Evolutionary conservation across 2,888 invertebrate genomes (phyloP).

Genomic region (Hymenopus coronatus): DNA sequence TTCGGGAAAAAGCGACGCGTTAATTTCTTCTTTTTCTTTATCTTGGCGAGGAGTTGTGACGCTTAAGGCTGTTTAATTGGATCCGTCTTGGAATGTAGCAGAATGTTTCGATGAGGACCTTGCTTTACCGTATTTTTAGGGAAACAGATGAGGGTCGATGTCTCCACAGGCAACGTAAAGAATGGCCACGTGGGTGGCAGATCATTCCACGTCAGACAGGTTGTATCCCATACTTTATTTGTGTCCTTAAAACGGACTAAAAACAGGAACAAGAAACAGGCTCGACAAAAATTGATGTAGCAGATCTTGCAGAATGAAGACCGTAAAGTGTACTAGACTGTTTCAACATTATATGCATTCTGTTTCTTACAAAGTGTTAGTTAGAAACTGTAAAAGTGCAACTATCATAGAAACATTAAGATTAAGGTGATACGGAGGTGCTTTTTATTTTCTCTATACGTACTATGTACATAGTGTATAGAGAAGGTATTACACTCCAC

Average conservation of each 20-base stretch:
- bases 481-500: too few relatives aligned
- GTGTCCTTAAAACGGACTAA: not conserved
- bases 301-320: too few relatives aligned
- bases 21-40: not conserved
- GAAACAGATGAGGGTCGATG: not conserved
- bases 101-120: not conserved
- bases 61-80: not conserved
- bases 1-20: not conserved
- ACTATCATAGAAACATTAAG: too few relatives aligned
- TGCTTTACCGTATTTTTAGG: not conserved
- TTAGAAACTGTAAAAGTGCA: too few relatives aligned
- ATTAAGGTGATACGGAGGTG: too few relatives aligned
- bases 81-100: not conserved
- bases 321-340: too few relatives aligned
- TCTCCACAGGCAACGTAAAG: not conserved
- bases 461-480: too few relatives aligned
- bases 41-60: not conserved
- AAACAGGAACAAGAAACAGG: not conserved
- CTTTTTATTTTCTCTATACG: too few relatives aligned
- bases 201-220: not conserved
- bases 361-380: too few relatives aligned
- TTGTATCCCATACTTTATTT: not conserved
- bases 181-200: not conserved
- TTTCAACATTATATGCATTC: too few relatives aligned
- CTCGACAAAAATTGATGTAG: not conserved